A percentile compares a stretch with the other conserved stretches of the same genome.
Conservation (phyloP, 1,140 invertebrate genomes). For the Helicorthomorpha holstii region DNA sequence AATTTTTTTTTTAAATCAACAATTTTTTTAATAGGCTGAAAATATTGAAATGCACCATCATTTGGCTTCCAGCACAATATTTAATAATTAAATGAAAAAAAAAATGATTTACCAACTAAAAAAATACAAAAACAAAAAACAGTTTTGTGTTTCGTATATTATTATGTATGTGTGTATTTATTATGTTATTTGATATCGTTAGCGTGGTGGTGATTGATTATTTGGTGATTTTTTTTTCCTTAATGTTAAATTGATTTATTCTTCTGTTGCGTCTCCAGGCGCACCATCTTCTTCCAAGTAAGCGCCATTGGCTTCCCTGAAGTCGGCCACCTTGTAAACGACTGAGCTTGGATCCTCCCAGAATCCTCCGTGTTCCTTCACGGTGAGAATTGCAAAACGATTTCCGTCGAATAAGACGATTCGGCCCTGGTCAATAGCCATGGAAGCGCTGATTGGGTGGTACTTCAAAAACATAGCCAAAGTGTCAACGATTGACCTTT, state of each 20-base stretch:
- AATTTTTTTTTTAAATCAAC: no score
- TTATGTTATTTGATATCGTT: no score
- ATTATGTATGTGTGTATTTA: no score
- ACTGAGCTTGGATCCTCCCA: conserved; percentile 7
- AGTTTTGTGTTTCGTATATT: no score
- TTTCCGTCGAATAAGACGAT: conserved; percentile 7
- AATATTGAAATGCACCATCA: no score
- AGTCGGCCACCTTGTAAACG: conserved; percentile 7
- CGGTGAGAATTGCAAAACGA: conserved; percentile 6
- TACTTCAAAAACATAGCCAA: conserved; percentile 9
- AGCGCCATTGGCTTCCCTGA: conserved; percentile 9
- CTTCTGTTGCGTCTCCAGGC: background rate
- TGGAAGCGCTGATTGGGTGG: conserved; percentile 6
- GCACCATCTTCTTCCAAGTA: conserved; percentile 6
- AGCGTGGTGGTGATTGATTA: no score
- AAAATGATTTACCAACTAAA: no score
- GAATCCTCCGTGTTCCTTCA: conserved; percentile 7
- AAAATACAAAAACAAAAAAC: no score
- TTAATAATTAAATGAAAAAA: no score
- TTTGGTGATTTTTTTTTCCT: no score
- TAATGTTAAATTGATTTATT: background rate
- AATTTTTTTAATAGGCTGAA: no score
- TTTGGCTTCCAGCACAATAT: no score
- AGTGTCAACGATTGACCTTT: conserved; percentile 10
- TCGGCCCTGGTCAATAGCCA: conserved; percentile 3